Conservation (phyloP, 2,113 vertebrate species). For the Dolichotis patagonum region DNA sequence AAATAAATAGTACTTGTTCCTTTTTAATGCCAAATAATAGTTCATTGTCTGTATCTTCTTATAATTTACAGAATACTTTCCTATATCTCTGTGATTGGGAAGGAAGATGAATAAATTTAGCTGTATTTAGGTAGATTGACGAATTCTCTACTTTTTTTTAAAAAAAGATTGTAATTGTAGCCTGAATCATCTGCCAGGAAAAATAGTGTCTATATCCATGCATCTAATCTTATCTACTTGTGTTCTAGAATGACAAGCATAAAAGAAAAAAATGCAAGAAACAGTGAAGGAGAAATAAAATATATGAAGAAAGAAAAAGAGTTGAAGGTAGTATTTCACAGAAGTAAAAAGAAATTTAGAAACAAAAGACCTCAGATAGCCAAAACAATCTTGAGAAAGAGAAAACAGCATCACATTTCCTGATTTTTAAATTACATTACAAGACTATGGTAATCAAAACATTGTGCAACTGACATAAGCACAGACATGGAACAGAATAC, state of each 20-base stretch:
- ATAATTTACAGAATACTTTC: background rate
- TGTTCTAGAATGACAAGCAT: background rate
- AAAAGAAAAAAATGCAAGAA: background rate
- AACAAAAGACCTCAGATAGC: background rate
- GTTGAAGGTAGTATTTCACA: background rate
- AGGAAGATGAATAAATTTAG: background rate
- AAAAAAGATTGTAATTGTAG: background rate
- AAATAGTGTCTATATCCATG: background rate
- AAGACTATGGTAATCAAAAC: background rate
- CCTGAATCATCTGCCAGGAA: background rate
- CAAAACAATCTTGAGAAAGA: background rate
- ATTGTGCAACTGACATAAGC: background rate
- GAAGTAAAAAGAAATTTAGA: background rate
- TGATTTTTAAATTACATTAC: background rate
- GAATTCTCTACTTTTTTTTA: slow-evolving; percentile 8
- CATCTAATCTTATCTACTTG: background rate
- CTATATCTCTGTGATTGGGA: background rate
- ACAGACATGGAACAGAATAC: background rate
- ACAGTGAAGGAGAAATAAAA: background rate
- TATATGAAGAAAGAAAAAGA: background rate
- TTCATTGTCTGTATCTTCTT: background rate
- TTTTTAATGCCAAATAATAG: background rate
- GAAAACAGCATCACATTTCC: background rate
- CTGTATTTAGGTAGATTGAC: background rate
- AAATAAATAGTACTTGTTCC: background rate